phyloP scores from a whole-genome alignment of 2,888 invertebrate genomes.

The Microplitis deprimator region DNA sequence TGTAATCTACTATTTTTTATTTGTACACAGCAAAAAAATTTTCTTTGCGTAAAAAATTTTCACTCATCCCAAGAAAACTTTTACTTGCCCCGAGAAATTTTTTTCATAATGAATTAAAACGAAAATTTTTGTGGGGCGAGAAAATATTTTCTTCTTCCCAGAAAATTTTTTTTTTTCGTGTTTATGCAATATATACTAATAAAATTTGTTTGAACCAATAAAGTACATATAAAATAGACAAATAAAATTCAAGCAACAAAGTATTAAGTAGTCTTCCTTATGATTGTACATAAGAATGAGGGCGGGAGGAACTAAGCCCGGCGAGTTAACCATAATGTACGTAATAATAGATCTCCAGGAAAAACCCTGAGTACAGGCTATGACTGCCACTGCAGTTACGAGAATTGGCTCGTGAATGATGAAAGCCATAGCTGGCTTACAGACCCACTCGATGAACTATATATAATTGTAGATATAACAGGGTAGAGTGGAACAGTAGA shows the following conservation, averaged over 20 bases:
- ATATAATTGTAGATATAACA: conserved; percentile 36
- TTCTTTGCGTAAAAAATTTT: too few relatives aligned
- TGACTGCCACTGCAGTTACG: conserved; percentile 37
- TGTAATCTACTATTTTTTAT: too few relatives aligned
- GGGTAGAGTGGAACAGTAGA: not conserved
- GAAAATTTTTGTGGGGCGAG: too few relatives aligned
- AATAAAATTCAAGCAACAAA: not conserved
- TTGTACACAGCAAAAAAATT: too few relatives aligned
- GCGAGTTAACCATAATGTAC: conserved; percentile 32
- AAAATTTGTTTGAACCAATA: too few relatives aligned
- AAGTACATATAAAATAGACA: not conserved
- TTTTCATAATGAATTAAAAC: too few relatives aligned
- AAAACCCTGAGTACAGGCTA: conserved; percentile 33
- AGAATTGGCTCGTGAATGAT: conserved; percentile 38
- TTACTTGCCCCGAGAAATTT: too few relatives aligned
- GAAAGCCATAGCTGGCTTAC: conserved; percentile 21
- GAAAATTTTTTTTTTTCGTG: too few relatives aligned
- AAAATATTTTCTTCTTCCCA: too few relatives aligned
- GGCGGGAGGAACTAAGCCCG: conserved; percentile 46
- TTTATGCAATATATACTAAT: too few relatives aligned
- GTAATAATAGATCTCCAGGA: conserved; percentile 53
- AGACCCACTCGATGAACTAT: conserved; percentile 33
- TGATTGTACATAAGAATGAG: conserved; percentile 3
- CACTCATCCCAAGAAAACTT: too few relatives aligned
- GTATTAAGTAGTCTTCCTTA: conserved; percentile 7